Evolutionary conservation across 2,888 invertebrate genomes (phyloP), one percentile per base, ranked within the genome.

Genomic region (Beris morrisii): DNA sequence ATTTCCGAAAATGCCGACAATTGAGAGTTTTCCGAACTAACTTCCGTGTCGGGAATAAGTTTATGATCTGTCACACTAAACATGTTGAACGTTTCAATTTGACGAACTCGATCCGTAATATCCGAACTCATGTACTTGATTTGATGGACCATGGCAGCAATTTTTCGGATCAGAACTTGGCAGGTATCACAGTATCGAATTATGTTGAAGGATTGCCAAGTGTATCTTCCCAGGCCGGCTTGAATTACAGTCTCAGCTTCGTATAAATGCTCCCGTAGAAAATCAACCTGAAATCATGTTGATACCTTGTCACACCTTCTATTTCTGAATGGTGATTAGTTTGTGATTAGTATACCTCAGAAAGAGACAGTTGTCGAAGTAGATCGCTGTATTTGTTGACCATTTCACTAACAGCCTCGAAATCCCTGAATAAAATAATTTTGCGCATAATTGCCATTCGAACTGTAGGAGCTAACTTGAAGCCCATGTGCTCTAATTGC

Each of bases 201-300:
- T 52, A 95, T 92, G 31, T 91, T 90, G 12, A 95, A 83, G 0
- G 93, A 92, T 69, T 89, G 89, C 95, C 96, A 96, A 53, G 90
- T 91, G 65, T 93, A 87, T 32, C 94, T 85, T 3, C 88, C 88
- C 0, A 92, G 82, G 0, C 95, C 95, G 3, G 93, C 92, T 73
- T 92, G 86, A 57, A 93, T 88, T 59, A 87, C 84, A 45, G 88
- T 83, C 76, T 93, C 93, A 69, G 90, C 87, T 69, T 89, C 86
- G 71, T 86, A 82, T 0, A 93, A 82, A 71, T 87, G 87, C 12
- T 84, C 84, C 71, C 88, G 87, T 76, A 92, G 80, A 64, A 93
- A 84, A 68, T 87, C 83, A 0, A 89, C 84, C 84, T 86, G 72
- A 54, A 64, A 54, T 31, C 43, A 22, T 2, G 1, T 22, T 22